Base-by-base conservation (phyloP, 2,888 invertebrate species). In the Eupithecia vulgata region DNA sequence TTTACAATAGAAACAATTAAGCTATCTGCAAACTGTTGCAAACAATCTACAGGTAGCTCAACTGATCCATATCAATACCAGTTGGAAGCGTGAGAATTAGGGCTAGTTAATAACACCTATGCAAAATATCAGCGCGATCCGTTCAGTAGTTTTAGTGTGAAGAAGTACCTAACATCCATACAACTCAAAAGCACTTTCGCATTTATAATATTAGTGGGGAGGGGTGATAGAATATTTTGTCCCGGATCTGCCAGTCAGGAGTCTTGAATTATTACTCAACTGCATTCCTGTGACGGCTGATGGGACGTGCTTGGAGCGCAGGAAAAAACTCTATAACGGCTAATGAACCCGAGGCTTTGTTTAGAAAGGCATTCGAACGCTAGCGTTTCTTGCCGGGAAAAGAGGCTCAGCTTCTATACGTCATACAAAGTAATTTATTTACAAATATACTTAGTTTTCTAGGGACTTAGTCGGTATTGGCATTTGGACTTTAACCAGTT, bases 301-400 rank as follows among this genome's bases (percentile, higher is more conserved):
- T 61, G 61, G 34, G 61, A 59, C 59, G 59, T 30, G 59, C 59
- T 59, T 30, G 59, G 59, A 17, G 34, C 34, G 15, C 17, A 34
- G 17, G 34, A 61, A 61, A 61, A 61, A 61, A 34, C 6, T 61
- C 61, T 61, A 34, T 17, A 34, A 34, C 61, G 61, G 61, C 15
- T 61, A 34, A 61, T 61, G 61, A 61, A 61, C 61, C 34, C 61
- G 17, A 34, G 34, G 61, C 34, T 61, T 64, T 64, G 37, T 35
- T 40, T 35, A 64, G 64, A 64, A 48, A 48, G 61, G 30, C 34
- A 61, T 61, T 61, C 17, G 17, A 34, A 17, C 57, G 57, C 10
- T 25, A 25, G 25, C n/a, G 3, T 57, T 25, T 57, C 25, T 57
- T 57, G 52, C 25, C 25, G 21, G 21, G 48, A 21, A 52, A 57